Evolutionary conservation across 2,888 invertebrate genomes (phyloP), one percentile per base, ranked within the genome.

Genomic region (Halictus quadricinctus): DNA sequence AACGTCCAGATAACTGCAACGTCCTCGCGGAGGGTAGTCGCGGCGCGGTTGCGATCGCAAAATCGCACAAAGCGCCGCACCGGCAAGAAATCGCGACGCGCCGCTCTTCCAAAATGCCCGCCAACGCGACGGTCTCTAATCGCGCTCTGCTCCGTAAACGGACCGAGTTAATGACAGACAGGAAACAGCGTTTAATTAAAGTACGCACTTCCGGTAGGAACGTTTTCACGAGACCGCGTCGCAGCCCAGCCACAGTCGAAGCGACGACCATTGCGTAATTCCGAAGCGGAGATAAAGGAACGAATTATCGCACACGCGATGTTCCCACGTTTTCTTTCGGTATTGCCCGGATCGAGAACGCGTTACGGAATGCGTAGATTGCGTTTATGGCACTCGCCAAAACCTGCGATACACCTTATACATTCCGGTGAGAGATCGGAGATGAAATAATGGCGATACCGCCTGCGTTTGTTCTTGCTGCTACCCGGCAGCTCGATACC

Each of bases 161-260:
- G 89, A 72, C 72, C 89, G 87, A 88, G 87, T 86, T 90, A 90
- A 89, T 87, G 91, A 89, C 90, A 85, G 89, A 80, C 91, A 91
- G 90, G 91, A 91, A 90, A 88, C 87, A 83, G 72, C 91, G 89
- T 91, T 91, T 91, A 91, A 91, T 91, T 91, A 91, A 91, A 91
- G 88, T 91, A 91, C 91, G 91, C 91, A 89, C 87, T 90, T 90
- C 91, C 91, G 91, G 91, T 86, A 91, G 90, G 87, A 88, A 90
- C 91, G 90, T 90, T 91, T 88, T 91, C 90, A 89, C 89, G 87
- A 85, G 87, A 83, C 86, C 81, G 83, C 84, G 88, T 87, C 84
- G 79, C 79, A 80, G 70, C 73, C 73, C 79, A 54, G 46, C 66
- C 25, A 78, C 80, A 64, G 72, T 72, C 66, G 76, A 72, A 80